These are phyloP conservation scores for Rhabdophis nuchalis DNA, from an alignment of 2,797 vertebrate species.

Conservation along the genomic window DNA sequence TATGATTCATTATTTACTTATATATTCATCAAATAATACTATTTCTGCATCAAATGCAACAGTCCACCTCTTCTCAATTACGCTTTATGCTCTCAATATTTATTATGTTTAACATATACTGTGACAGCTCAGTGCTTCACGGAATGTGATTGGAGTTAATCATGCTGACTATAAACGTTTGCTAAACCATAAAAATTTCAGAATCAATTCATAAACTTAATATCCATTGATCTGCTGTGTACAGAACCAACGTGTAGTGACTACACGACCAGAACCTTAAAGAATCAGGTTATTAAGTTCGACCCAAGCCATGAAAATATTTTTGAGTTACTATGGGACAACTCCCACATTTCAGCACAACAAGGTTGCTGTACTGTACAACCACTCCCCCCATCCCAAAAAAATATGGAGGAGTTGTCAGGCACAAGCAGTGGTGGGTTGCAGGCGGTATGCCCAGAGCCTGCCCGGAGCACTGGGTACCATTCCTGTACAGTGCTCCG, in stretches of 20 bases:
- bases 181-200: background rate
- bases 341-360: background rate
- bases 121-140: background rate
- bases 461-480: too few species aligned
- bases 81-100: background rate
- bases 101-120: background rate
- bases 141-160: background rate
- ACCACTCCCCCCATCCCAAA: too few species aligned
- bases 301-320: background rate
- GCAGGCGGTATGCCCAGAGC: too few species aligned
- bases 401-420: background rate
- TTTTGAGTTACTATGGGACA: background rate
- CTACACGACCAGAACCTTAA: background rate
- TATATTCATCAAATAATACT: background rate
- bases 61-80: fast-evolving
- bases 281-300: background rate
- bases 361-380: background rate
- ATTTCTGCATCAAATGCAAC: background rate
- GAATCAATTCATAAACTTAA: background rate
- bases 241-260: background rate
- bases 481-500: too few species aligned
- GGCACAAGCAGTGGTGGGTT: too few species aligned
- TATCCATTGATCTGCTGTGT: background rate
- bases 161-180: constrained; percentile 14
- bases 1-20: background rate